Evolutionary conservation across 2,797 vertebrate genomes (phyloP).

Genomic region (Aythya fuligula): DNA sequence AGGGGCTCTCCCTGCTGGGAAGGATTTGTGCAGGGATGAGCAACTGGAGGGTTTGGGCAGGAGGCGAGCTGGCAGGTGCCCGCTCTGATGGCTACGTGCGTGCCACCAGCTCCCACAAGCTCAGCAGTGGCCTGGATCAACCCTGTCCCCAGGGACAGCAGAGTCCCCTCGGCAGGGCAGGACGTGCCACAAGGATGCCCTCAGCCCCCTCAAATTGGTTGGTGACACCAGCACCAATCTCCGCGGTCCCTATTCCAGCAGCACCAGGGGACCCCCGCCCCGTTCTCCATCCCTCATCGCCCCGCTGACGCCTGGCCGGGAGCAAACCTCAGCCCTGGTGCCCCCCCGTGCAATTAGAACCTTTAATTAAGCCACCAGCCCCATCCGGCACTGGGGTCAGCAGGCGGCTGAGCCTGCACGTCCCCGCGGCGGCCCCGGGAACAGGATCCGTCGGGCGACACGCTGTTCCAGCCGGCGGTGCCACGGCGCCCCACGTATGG

Average conservation of each 20-base stretch:
- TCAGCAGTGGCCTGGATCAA: background rate
- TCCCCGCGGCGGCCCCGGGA: background rate
- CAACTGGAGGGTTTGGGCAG: background rate
- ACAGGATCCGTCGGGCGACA: background rate
- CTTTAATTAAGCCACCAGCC: background rate
- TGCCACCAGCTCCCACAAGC: fast-evolving
- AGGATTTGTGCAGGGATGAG: background rate
- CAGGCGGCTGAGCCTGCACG: background rate
- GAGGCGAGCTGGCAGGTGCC: fast-evolving
- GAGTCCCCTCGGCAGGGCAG: fast-evolving
- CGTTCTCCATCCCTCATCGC: fast-evolving
- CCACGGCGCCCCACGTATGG: background rate
- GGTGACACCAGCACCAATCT: background rate
- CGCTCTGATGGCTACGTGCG: fast-evolving
- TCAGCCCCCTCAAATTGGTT: fast-evolving
- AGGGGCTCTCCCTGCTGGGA: background rate
- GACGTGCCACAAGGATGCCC: fast-evolving
- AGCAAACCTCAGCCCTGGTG: background rate
- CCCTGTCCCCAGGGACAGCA: background rate
- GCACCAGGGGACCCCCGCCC: background rate
- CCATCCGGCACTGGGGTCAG: fast-evolving
- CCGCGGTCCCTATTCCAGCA: too few species aligned
- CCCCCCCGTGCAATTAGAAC: background rate
- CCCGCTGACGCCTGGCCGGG: fast-evolving
- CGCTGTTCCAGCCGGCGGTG: background rate